Conservation (phyloP, 1,140 invertebrate species). For the Platyscapa corneri region DNA sequence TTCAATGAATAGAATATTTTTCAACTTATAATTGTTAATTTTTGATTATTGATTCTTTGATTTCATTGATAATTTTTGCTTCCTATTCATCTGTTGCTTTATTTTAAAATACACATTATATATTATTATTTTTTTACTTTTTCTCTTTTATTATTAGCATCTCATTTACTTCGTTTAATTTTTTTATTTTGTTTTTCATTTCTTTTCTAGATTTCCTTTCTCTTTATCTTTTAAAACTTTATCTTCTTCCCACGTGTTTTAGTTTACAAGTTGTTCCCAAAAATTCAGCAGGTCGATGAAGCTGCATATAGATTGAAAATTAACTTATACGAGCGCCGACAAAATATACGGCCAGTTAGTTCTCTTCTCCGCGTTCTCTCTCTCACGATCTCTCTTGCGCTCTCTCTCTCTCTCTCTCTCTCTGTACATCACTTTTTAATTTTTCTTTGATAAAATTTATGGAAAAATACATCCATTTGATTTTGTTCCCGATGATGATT, state of each 20-base stretch:
- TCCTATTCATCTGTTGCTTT: background rate
- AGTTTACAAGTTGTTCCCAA: background rate
- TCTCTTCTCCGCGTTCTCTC: background rate
- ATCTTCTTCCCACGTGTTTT: background rate
- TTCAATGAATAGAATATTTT: too few relatives aligned
- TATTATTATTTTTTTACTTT: background rate
- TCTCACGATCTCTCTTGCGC: background rate
- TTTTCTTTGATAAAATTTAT: background rate
- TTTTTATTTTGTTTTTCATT: background rate
- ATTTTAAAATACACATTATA: background rate
- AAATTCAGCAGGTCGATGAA: conserved; percentile 63
- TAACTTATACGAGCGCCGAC: conserved; percentile 75
- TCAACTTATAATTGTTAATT: too few relatives aligned
- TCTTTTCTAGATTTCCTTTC: conserved; percentile 23
- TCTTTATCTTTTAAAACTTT: background rate
- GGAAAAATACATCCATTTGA: conserved; percentile 1
- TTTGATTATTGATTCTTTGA: too few relatives aligned
- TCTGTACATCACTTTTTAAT: too few relatives aligned
- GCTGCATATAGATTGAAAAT: conserved; percentile 76
- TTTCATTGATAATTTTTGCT: conserved; percentile 65
- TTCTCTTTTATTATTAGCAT: conserved; percentile 21
- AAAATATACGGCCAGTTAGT: conserved; percentile 69
- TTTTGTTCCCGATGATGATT: conserved; percentile 2
- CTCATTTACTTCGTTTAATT: conserved; percentile 38
- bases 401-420: background rate